A percentile compares a stretch with the other conserved stretches of the same genome.
phyloP scores from a whole-genome alignment of 2,888 invertebrate genomes.

The Lasioglossum zephyrum region DNA sequence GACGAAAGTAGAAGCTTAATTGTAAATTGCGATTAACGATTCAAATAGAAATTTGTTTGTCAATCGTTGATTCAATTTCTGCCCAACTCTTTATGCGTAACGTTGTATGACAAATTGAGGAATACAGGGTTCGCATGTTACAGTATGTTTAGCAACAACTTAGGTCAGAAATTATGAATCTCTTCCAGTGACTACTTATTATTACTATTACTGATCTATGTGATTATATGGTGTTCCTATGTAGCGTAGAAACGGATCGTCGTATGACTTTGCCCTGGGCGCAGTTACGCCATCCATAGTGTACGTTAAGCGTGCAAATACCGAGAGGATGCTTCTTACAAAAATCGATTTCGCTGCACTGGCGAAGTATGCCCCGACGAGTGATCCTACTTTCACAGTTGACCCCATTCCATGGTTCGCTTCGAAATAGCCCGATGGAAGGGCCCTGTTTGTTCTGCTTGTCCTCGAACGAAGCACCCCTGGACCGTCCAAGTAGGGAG shows the following conservation, averaged over 20 bases:
- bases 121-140: background rate
- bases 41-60: too few relatives aligned
- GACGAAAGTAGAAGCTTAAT: too few relatives aligned
- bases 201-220: background rate
- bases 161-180: background rate
- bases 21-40: too few relatives aligned
- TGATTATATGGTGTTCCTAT: background rate
- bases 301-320: conserved; percentile 17
- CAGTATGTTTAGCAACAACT: background rate
- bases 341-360: conserved; percentile 43
- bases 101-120: background rate
- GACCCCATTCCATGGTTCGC: conserved; percentile 76
- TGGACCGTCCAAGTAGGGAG: conserved; percentile 23
- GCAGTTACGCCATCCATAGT: conserved; percentile 10
- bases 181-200: background rate
- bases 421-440: conserved; percentile 61
- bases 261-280: conserved; percentile 11
- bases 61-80: too few relatives aligned
- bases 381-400: conserved; percentile 74
- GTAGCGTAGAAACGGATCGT: background rate
- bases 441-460: conserved; percentile 46
- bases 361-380: conserved; percentile 17
- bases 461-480: conserved; percentile 39
- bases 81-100: too few relatives aligned
- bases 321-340: conserved; percentile 25